These are phyloP conservation scores for Synaphobranchus kaupii DNA, from an alignment of 2,797 vertebrate genomes.

Conservation along the genomic window DNA sequence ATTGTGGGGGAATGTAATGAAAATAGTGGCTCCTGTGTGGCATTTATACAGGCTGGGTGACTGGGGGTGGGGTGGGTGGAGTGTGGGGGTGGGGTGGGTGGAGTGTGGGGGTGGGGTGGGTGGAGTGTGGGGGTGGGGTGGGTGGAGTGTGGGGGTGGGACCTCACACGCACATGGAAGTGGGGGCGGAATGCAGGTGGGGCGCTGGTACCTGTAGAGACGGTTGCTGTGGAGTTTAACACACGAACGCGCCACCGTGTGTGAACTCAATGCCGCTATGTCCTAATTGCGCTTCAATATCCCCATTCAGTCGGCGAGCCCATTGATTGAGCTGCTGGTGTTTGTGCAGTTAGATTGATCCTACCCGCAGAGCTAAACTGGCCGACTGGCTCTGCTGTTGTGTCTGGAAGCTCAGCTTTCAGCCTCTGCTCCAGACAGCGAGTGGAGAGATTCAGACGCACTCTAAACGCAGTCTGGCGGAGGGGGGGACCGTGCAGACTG, in stretches of 20 bases:
- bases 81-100: slow-evolving; percentile 33
- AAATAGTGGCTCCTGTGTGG: slow-evolving; percentile 39
- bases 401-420: not conserved
- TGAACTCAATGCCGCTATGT: not conserved
- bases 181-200: slow-evolving; percentile 23
- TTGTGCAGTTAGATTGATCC: not conserved
- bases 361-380: not conserved
- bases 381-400: not conserved
- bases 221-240: slow-evolving; percentile 13
- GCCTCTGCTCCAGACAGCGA: not conserved
- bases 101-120: slow-evolving; percentile 30
- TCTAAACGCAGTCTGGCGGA: not conserved
- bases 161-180: slow-evolving; percentile 34
- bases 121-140: slow-evolving; percentile 30
- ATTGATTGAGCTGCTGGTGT: not conserved
- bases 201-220: not conserved
- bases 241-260: not conserved
- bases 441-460: not conserved
- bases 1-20: slow-evolving; percentile 41
- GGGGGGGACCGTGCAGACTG: too few relatives aligned
- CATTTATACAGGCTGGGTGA: slow-evolving; percentile 44
- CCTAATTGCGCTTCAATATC: not conserved
- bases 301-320: not conserved
- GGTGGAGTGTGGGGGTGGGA: slow-evolving; percentile 31
- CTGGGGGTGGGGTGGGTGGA: slow-evolving; percentile 28